Percentiles rank a stretch among this genome's conserved stretches.
Conservation (phyloP, 2,797 vertebrate genomes). For the Sebastes cheni region DNA sequence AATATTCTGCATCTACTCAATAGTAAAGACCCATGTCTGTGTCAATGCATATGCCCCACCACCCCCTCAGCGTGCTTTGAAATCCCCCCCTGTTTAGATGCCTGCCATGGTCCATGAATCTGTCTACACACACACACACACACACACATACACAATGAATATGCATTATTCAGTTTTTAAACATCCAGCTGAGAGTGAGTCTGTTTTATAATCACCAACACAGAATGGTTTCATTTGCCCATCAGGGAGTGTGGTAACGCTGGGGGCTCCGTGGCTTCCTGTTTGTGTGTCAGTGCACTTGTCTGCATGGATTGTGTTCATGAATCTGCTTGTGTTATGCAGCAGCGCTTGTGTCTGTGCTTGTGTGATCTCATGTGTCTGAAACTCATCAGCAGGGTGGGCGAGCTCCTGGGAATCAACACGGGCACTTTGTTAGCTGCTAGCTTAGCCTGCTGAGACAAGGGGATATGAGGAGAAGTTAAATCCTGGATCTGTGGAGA, state of each 20-base stretch:
- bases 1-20: no score
- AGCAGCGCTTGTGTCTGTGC: background rate
- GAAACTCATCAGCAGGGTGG: background rate
- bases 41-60: no score
- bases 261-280: conserved; percentile 6
- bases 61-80: no score
- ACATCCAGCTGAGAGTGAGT: background rate
- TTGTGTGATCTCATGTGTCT: conserved; percentile 10
- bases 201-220: conserved; percentile 8
- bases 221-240: conserved; percentile 2
- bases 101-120: no score
- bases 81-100: no score
- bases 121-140: no score
- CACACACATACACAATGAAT: no score
- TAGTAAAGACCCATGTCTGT: no score
- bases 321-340: background rate
- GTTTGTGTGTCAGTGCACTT: background rate
- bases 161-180: background rate
- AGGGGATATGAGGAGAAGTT: conserved; percentile 37
- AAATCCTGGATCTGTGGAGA: conserved; percentile 52
- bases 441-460: conserved; percentile 55
- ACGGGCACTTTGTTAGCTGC: conserved; percentile 36
- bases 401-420: conserved; percentile 6
- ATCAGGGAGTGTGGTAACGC: background rate
- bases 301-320: background rate